Conservation (phyloP, 1,140 invertebrate species). For the Heliconius eleuchia region DNA sequence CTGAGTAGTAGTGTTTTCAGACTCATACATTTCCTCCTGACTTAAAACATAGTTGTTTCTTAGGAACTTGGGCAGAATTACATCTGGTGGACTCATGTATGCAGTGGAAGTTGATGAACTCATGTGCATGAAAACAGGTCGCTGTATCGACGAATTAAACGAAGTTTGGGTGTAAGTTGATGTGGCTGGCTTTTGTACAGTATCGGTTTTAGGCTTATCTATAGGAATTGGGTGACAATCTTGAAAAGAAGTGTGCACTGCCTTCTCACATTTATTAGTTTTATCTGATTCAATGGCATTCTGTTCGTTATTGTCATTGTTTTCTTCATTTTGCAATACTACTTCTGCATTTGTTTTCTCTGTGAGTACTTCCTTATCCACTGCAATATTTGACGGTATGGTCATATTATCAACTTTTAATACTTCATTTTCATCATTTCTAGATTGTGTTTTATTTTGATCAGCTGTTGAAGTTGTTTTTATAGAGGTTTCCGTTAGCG, state of each 20-base stretch:
- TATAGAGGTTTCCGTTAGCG: neutral
- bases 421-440: neutral
- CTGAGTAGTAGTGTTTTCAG: constrained; percentile 33
- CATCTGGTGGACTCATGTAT: constrained; percentile 78
- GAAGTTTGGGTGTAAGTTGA: constrained; percentile 69
- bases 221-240: constrained; percentile 44
- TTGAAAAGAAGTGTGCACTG: constrained; percentile 50
- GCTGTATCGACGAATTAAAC: constrained; percentile 54
- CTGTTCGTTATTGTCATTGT: constrained; percentile 14
- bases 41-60: constrained; percentile 45
- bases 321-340: neutral
- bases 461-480: neutral
- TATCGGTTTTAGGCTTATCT: constrained; percentile 43
- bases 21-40: constrained; percentile 45
- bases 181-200: constrained; percentile 47
- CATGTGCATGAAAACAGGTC: constrained; percentile 66
- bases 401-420: neutral
- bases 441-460: neutral
- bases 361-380: neutral
- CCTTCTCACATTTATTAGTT: constrained; percentile 46
- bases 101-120: constrained; percentile 78
- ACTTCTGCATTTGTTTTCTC: neutral
- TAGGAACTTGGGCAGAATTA: constrained; percentile 64
- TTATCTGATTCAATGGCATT: constrained; percentile 17
- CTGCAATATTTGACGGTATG: neutral